Percentiles rank a stretch among this genome's conserved stretches.
These are phyloP conservation scores for Nomada goodeniana DNA, from an alignment of 2,888 invertebrate genomes.

Conservation along the genomic window DNA sequence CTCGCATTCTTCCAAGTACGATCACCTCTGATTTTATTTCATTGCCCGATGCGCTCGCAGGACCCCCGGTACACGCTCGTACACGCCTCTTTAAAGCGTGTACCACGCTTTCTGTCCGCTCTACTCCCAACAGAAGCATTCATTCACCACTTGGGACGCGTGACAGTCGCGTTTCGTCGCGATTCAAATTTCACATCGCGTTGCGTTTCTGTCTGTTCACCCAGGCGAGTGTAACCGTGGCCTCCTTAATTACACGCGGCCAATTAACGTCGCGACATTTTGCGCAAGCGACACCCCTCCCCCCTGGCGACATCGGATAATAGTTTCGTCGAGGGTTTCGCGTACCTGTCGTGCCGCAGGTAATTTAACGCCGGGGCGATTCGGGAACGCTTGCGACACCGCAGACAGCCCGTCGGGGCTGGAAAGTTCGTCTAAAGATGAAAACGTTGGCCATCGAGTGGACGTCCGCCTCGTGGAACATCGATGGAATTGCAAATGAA, in stretches of 20 bases:
- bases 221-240: neutral
- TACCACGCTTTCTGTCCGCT: neutral
- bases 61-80: slow-evolving; percentile 35
- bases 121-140: neutral
- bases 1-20: slow-evolving; percentile 54
- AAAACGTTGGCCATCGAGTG: neutral
- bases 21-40: slow-evolving; percentile 61
- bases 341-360: slow-evolving; percentile 38
- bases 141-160: slow-evolving; percentile 29
- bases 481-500: too few species aligned
- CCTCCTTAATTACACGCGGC: slow-evolving; percentile 14
- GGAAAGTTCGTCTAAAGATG: slow-evolving; percentile 21
- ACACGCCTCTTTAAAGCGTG: slow-evolving; percentile 2
- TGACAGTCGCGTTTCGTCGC: neutral
- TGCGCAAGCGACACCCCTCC: slow-evolving; percentile 21
- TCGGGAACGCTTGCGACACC: slow-evolving; percentile 41
- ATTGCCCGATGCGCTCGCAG: slow-evolving; percentile 33
- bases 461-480: too few species aligned
- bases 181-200: slow-evolving; percentile 14
- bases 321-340: slow-evolving; percentile 30
- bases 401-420: slow-evolving; percentile 24
- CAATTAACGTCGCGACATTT: slow-evolving; percentile 39
- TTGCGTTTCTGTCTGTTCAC: slow-evolving; percentile 3
- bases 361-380: slow-evolving; percentile 54
- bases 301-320: slow-evolving; percentile 23